phyloP scores from a whole-genome alignment of 2,113 vertebrate species.

The Dicerorhinus sumatrensis region DNA sequence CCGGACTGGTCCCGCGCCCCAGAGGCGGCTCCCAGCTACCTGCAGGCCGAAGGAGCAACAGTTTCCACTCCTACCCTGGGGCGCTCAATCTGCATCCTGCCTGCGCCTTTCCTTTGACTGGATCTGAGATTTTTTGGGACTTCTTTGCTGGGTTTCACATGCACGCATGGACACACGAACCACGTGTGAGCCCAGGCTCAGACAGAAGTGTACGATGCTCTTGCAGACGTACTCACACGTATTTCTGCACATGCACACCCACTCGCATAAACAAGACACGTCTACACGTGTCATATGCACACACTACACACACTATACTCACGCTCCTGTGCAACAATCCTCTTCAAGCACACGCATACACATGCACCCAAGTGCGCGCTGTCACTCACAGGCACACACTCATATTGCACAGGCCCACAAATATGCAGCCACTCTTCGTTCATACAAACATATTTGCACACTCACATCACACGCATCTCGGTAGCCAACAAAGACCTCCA shows the following conservation, averaged over 20 bases:
- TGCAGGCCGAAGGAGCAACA: not conserved
- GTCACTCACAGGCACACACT: not conserved
- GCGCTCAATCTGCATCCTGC: not conserved
- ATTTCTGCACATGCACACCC: not conserved
- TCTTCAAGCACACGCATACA: not conserved
- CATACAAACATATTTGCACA: not conserved
- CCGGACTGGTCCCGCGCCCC: accelerated
- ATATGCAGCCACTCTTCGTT: not conserved
- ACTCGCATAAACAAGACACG: not conserved
- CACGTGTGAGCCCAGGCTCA: not conserved
- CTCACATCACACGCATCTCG: not conserved
- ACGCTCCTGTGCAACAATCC: not conserved
- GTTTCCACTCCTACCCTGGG: no score
- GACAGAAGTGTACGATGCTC: not conserved
- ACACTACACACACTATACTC: not conserved
- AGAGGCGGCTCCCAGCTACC: not conserved
- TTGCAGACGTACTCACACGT: not conserved
- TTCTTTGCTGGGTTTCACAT: not conserved
- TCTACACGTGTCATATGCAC: not conserved
- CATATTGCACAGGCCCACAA: not conserved
- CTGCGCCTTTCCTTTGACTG: not conserved
- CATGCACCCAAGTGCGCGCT: not conserved
- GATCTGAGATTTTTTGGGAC: not conserved
- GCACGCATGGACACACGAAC: not conserved
- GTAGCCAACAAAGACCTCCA: not conserved